phyloP scores from a whole-genome alignment of 2,113 vertebrate species.

The cattle (Bos taurus) region ARS-UCD2.0 NC_037342.1:45015001-45015500 shows the following conservation, averaged over 20 bases:
- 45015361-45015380: neutral
- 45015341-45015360: neutral
- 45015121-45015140: rapidly evolving
- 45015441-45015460: neutral
- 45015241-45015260: neutral
- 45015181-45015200: neutral
- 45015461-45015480: neutral
- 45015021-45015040: neutral
- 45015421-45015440: neutral
- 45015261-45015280: neutral
- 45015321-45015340: neutral
- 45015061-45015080: neutral
- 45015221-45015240: neutral
- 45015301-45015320: neutral
- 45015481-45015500: neutral
- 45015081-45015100: neutral
- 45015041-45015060: neutral
- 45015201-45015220: neutral
- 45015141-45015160: neutral
- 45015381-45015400: neutral
- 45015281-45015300: neutral
- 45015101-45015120: neutral
- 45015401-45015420: neutral
- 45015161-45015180: neutral
- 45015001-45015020: neutral